Evolutionary conservation across 2,888 invertebrate genomes (phyloP).

Genomic region (Phaonia tiefii): DNA sequence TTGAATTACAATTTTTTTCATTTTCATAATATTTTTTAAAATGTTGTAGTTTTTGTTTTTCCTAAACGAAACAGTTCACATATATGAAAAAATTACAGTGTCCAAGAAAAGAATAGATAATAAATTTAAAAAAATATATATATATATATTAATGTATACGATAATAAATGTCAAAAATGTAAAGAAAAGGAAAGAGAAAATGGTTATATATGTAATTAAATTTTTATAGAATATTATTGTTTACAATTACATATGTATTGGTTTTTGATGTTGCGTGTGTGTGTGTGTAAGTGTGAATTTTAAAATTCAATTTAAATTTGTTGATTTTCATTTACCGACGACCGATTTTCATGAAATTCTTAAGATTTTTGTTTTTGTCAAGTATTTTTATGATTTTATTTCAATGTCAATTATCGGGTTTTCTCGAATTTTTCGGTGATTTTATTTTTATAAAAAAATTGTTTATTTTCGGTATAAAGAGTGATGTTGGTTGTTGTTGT

Average conservation of each 20-base stretch:
- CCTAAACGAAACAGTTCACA: too few species aligned
- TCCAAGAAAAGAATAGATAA: too few species aligned
- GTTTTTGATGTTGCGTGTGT: conserved; percentile 35
- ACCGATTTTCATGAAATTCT: conserved; percentile 16
- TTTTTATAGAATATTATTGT: conserved; percentile 57
- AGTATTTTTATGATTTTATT: conserved; percentile 19
- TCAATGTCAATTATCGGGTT: not conserved
- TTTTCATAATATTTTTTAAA: conserved; percentile 11
- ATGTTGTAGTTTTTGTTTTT: not conserved
- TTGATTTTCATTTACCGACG: not conserved
- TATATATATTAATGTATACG: conserved; percentile 1
- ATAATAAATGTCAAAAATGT: conserved; percentile 36
- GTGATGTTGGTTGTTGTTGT: conserved; percentile 24
- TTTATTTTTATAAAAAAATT: conserved; percentile 13
- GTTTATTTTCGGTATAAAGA: conserved; percentile 6
- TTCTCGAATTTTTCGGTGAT: conserved; percentile 33
- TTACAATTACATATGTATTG: conserved; percentile 59
- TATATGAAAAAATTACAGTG: too few species aligned
- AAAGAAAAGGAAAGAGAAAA: conserved; percentile 32
- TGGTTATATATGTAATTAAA: conserved; percentile 50
- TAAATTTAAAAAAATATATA: conserved; percentile 28
- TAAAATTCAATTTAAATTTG: not conserved
- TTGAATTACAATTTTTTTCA: conserved; percentile 51
- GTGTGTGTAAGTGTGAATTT: conserved; percentile 6
- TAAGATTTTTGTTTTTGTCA: conserved; percentile 2